Evolutionary conservation across 2,797 vertebrate genomes (phyloP), one percentile per base, ranked within the genome.

Genomic region (Anguilla anguilla): DNA sequence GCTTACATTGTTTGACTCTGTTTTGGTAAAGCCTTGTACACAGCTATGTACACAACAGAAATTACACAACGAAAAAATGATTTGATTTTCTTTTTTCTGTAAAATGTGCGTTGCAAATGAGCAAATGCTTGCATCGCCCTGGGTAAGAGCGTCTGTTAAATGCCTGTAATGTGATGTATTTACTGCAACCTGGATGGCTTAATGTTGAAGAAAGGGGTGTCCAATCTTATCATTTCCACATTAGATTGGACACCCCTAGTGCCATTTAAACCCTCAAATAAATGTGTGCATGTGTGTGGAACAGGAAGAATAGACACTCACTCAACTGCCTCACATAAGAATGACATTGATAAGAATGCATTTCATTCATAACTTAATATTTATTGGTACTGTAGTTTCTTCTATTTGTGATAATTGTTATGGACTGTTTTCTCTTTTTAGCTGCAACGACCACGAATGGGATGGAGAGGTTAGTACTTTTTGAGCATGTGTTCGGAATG

Each of bases 401-500:
- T 84, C 82, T 67, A 86, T 85, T 87, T 67, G 87, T 85, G 87
- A 88, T 85, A 85, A 57, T 88, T 82, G 72, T 77, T 74, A 87
- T 49, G 17, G 39, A 46, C 3, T 22, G 15, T 81, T 88, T 84
- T 28, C 72, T 87, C 83, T 82, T 84, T 11, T 86, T 83, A 84
- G 55, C 84, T 88, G 46, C 85, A 83, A 59, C 22, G 59, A 46
- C 84, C 82, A 86, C 88, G 81, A 85, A 89, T 85, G 84, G 39
- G 88, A 86, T 84, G 84, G 74, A 49, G 55, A 83, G 74, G 22
- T 31, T 74, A 85, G 72, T 82, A 87, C 90, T 88, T 83, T 46
- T 59, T 82, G 53, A 88, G 72, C 57, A 67, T 89, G 84, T 84
- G 64, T 88, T 86, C 88, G 89, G 89, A 92, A 90, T 83, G 88